phyloP scores from a whole-genome alignment of 2,113 vertebrate species.

The Pao palembangensis region DNA sequence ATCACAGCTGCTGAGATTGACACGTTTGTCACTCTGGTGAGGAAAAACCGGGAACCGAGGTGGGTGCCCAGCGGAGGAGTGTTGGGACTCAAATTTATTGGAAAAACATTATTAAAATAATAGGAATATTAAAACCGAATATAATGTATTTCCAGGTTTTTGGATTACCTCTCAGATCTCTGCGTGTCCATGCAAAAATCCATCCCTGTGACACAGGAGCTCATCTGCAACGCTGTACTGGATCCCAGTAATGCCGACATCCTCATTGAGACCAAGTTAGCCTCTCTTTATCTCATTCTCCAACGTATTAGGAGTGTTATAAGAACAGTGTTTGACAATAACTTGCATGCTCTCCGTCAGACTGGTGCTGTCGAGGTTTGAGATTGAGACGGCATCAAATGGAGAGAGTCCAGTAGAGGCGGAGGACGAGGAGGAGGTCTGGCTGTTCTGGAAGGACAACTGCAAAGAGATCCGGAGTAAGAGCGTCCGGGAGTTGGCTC shows the following conservation, averaged over 20 bases:
- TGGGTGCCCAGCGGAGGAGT: conserved; percentile 62
- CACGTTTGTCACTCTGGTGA: conserved; percentile 95
- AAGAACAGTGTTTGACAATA: neutral
- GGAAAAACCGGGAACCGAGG: conserved; percentile 97
- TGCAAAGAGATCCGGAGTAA: conserved; percentile 89
- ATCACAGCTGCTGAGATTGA: conserved; percentile 98
- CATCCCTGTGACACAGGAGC: conserved; percentile 96
- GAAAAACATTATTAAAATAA: conserved; percentile 22
- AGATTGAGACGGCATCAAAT: conserved; percentile 80
- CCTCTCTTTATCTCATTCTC: neutral
- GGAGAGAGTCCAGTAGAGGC: conserved; percentile 85
- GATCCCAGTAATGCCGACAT: conserved; percentile 93
- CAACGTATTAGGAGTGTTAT: neutral
- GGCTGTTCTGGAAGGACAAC: conserved; percentile 96
- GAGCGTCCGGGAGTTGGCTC: conserved; percentile 91
- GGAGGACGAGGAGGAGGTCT: conserved; percentile 96
- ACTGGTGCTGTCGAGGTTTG: conserved; percentile 92
- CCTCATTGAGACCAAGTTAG: conserved; percentile 97
- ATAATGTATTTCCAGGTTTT: conserved; percentile 76
- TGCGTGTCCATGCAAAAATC: conserved; percentile 99
- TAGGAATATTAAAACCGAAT: conserved; percentile 9
- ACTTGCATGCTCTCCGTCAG: conserved; percentile 57
- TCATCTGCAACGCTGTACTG: conserved; percentile 95
- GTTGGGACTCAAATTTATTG: conserved; percentile 22
- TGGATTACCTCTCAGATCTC: conserved; percentile 97